Evolutionary conservation across 2,113 vertebrate genomes (phyloP).

Genomic region (Cyphomyrus plagiostoma): DNA sequence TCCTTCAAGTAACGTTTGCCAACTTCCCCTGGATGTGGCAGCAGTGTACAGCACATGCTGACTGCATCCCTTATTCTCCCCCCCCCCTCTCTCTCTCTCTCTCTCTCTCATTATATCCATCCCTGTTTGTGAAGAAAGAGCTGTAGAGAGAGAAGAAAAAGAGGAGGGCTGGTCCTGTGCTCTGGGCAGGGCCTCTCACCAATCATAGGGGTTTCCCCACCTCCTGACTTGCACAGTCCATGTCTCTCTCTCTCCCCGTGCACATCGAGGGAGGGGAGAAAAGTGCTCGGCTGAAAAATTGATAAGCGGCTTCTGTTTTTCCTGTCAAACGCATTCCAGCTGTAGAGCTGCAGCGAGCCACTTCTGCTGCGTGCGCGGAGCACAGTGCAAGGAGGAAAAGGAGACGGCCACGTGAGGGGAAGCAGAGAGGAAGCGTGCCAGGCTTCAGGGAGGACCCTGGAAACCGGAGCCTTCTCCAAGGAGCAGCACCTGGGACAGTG

Average conservation of each 20-base stretch:
- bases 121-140: conserved; percentile 26
- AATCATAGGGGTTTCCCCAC: conserved; percentile 47
- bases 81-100: conserved; percentile 26
- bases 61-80: conserved; percentile 39
- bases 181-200: conserved; percentile 40
- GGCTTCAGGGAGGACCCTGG: background rate
- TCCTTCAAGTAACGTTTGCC: conserved; percentile 25
- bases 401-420: background rate
- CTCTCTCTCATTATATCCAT: conserved; percentile 15
- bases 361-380: conserved; percentile 45
- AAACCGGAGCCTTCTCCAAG: background rate
- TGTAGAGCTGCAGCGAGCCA: conserved; percentile 43
- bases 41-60: conserved; percentile 50
- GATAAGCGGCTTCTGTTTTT: conserved; percentile 68
- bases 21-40: conserved; percentile 45
- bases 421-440: background rate
- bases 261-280: conserved; percentile 37
- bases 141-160: conserved; percentile 28
- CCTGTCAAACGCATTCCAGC: conserved; percentile 59
- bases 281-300: conserved; percentile 42
- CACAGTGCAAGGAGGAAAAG: background rate
- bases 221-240: conserved; percentile 33
- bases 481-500: conserved; percentile 2
- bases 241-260: conserved; percentile 47
- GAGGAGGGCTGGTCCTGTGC: conserved; percentile 38